Conservation (phyloP, 1,140 invertebrate genomes). For the Sitodiplosis mosellana region DNA sequence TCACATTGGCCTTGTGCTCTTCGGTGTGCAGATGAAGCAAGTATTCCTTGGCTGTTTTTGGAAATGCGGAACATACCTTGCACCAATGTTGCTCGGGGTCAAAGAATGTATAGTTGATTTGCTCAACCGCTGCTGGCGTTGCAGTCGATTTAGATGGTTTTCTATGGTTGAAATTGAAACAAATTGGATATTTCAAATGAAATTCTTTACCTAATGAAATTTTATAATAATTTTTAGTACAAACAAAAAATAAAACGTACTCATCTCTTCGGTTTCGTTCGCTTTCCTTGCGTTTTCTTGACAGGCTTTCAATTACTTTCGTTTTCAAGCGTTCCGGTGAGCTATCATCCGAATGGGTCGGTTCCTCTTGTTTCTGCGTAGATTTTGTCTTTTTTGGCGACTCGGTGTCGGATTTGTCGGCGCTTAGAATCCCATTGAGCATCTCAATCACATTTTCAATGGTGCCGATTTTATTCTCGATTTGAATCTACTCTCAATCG, state of each 20-base stretch:
- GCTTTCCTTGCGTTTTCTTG: slow-evolving; percentile 2
- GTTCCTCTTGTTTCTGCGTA: slow-evolving; percentile 4
- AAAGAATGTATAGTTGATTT: slow-evolving; percentile 64
- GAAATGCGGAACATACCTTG: slow-evolving; percentile 64
- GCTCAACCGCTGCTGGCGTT: slow-evolving; percentile 15
- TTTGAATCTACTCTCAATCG: slow-evolving; percentile 28
- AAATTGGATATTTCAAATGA: background rate
- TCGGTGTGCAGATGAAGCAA: slow-evolving; percentile 62
- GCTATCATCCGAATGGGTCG: slow-evolving; percentile 12
- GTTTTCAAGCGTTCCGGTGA: slow-evolving; percentile 21
- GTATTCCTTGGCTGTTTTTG: slow-evolving; percentile 66
- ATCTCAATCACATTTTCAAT: slow-evolving; percentile 70
- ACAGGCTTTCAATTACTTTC: slow-evolving; percentile 26
- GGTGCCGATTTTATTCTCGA: slow-evolving; percentile 62
- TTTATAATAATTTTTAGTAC: no score
- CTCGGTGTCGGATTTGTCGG: slow-evolving; percentile 8
- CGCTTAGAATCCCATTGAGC: slow-evolving; percentile 55
- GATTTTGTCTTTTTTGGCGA: slow-evolving; percentile 11
- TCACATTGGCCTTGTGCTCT: slow-evolving; percentile 49
- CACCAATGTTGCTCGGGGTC: slow-evolving; percentile 82
- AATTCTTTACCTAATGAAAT: background rate
- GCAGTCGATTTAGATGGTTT: background rate
- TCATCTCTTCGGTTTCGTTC: slow-evolving; percentile 4
- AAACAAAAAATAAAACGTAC: no score
- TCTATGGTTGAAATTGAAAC: background rate